Percentiles rank a stretch among this genome's conserved stretches.
Evolutionary conservation across 2,888 invertebrate species (phyloP).

Genomic region (Cosmopolites sordidus): DNA sequence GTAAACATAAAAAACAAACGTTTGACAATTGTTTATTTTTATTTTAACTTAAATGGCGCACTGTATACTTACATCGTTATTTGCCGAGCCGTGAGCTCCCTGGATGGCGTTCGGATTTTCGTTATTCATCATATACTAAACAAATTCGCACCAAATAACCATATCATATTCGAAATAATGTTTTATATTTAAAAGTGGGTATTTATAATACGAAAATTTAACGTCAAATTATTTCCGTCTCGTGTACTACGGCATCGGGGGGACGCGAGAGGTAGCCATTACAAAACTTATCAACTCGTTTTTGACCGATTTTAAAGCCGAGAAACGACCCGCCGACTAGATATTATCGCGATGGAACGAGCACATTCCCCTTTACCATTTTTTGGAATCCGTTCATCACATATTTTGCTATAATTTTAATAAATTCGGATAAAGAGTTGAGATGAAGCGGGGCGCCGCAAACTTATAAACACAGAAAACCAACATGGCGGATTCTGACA

Average conservation of each 20-base stretch:
- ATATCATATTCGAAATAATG: conserved; percentile 3
- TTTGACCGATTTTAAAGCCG: conserved; percentile 22
- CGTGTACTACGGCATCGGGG: conserved; percentile 62
- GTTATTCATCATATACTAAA: conserved; percentile 47
- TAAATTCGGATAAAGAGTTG: conserved; percentile 33
- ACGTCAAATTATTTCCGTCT: conserved; percentile 42
- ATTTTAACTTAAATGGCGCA: conserved; percentile 1
- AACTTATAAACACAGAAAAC: conserved; percentile 48
- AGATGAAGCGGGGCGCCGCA: conserved; percentile 48
- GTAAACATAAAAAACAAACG: not conserved
- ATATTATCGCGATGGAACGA: conserved; percentile 11
- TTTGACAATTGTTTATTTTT: conserved; percentile 4
- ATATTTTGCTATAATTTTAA: conserved; percentile 29
- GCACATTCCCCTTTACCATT: conserved; percentile 5
- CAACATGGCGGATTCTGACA: conserved; percentile 44
- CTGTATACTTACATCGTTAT: conserved; percentile 50
- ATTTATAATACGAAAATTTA: conserved; percentile 39
- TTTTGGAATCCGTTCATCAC: conserved; percentile 21
- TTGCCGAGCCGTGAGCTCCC: conserved; percentile 54
- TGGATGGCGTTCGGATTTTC: conserved; percentile 54
- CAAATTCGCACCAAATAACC: conserved; percentile 8
- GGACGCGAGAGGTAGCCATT: conserved; percentile 39
- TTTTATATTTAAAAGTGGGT: not conserved
- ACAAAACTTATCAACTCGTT: conserved; percentile 31
- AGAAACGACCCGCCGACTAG: not conserved